Conservation (phyloP, 1,140 invertebrate species). For the Zaprionus capensis region DNA sequence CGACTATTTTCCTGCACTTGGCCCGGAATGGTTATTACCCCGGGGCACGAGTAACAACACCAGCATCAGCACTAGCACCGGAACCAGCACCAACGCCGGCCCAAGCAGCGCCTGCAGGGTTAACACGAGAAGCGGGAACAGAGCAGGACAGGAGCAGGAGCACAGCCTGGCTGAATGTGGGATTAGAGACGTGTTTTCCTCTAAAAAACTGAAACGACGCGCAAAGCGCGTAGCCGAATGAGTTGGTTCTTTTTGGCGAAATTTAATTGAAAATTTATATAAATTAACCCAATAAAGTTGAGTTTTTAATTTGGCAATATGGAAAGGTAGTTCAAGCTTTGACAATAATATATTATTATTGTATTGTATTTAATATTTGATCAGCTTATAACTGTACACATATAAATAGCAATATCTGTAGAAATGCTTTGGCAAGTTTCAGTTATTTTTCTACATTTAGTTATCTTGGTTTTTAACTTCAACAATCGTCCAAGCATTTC, state of each 20-base stretch:
- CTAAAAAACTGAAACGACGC: conserved; percentile 52
- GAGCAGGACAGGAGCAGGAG: not conserved
- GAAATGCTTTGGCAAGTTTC: no score
- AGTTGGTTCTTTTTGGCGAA: conserved; percentile 43
- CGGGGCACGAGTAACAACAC: not conserved
- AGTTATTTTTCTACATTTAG: not conserved
- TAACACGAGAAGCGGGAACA: not conserved
- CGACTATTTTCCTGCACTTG: conserved; percentile 35
- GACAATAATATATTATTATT: not conserved
- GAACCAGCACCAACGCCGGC: not conserved
- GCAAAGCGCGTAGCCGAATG: conserved; percentile 61
- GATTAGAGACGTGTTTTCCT: conserved; percentile 7
- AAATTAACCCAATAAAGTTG: conserved; percentile 54
- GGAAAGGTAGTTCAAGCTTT: not conserved
- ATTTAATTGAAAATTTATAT: conserved; percentile 66
- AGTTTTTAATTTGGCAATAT: not conserved
- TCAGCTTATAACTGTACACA: no score
- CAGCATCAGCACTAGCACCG: not conserved
- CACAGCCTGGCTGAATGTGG: not conserved
- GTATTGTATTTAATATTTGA: no score
- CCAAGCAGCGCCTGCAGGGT: not conserved
- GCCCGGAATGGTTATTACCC: conserved; percentile 38
- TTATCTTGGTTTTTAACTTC: not conserved
- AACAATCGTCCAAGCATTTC: no score
- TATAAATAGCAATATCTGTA: no score